Conservation (phyloP, 2,113 vertebrate species). For the Xenopus laevis region DNA sequence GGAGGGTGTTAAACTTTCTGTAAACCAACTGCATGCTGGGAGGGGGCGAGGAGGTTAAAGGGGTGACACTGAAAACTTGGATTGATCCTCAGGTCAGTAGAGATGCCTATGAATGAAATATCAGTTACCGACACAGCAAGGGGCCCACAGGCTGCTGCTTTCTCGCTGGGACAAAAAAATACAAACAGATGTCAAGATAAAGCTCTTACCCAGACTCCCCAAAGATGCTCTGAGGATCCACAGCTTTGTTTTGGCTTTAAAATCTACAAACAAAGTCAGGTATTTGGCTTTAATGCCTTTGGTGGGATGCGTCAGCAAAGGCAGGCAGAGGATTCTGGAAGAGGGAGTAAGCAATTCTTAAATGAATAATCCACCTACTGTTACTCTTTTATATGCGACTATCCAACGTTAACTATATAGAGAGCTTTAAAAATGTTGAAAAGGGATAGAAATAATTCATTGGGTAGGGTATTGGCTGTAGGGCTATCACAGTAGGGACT, state of each 20-base stretch:
- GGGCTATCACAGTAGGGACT: too few relatives aligned
- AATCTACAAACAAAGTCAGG: background rate
- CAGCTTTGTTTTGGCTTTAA: background rate
- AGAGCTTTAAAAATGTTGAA: too few relatives aligned
- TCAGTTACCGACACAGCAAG: conserved; percentile 27
- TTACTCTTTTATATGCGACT: too few relatives aligned
- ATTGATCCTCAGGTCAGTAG: conserved; percentile 15
- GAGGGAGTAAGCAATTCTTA: background rate
- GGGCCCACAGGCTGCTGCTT: background rate
- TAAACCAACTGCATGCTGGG: conserved; percentile 1
- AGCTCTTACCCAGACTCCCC: too few relatives aligned
- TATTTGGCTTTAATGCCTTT: background rate
- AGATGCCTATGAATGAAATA: conserved; percentile 13
- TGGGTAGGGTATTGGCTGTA: too few relatives aligned
- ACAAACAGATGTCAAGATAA: too few relatives aligned
- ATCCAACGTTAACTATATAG: too few relatives aligned
- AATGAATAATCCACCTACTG: too few relatives aligned
- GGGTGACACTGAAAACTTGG: background rate
- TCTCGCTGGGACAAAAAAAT: too few relatives aligned
- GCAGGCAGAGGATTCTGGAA: background rate
- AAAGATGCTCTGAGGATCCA: background rate
- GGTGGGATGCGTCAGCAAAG: background rate
- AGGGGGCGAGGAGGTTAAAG: conserved; percentile 14
- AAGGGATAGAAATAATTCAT: too few relatives aligned
- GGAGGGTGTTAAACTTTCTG: too few relatives aligned